phyloP scores from a whole-genome alignment of 2,113 vertebrate genomes.

The Polypterus senegalus region DNA sequence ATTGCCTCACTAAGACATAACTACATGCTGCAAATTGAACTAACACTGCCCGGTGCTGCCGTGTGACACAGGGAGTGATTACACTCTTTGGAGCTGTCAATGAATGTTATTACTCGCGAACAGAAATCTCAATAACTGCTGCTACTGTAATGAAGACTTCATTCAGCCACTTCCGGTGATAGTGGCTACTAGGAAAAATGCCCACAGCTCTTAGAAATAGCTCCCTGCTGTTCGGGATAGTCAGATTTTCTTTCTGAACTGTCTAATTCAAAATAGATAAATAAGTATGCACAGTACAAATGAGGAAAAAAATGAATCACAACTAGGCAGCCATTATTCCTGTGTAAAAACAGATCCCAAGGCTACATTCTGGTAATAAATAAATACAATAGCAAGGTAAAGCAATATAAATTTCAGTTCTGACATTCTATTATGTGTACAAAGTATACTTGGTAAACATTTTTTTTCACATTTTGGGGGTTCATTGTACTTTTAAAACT shows the following conservation, averaged over 20 bases:
- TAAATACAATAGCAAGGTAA: no score
- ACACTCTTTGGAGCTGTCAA: constrained; percentile 21
- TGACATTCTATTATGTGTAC: no score
- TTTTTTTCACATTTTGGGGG: no score
- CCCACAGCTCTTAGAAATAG: constrained; percentile 13
- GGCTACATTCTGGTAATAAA: constrained; percentile 5
- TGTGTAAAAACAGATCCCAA: neutral
- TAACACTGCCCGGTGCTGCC: constrained; percentile 5
- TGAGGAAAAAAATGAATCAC: no score
- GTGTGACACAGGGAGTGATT: constrained; percentile 21
- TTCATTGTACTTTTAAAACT: no score
- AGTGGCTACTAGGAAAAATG: constrained; percentile 5
- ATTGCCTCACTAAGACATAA: constrained; percentile 18
- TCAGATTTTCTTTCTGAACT: no score
- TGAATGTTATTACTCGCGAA: constrained; percentile 28
- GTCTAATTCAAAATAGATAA: no score
- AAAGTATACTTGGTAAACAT: no score
- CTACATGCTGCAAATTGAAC: constrained; percentile 14
- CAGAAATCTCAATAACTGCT: constrained; percentile 25
- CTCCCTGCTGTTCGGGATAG: no score
- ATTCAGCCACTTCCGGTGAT: constrained; percentile 22
- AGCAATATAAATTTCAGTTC: no score
- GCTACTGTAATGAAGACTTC: constrained; percentile 14
- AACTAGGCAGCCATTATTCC: neutral
- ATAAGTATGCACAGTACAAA: no score